phyloP scores from a whole-genome alignment of 2,888 invertebrate genomes.

The Ichneumoninae sp. region DNA sequence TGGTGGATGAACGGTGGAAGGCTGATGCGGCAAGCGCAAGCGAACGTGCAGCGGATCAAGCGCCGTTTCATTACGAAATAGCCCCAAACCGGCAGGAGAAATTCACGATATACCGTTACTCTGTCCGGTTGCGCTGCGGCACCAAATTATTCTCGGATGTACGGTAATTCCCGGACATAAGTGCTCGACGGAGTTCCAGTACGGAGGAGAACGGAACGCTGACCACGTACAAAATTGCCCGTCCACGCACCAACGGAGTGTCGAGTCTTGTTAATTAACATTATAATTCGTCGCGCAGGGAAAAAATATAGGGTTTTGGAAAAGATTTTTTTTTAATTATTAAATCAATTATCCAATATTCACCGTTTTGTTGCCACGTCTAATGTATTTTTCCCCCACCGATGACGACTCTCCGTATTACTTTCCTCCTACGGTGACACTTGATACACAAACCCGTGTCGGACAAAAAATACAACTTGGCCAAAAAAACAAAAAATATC shows the following conservation, averaged over 20 bases:
- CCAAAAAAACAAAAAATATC: no score
- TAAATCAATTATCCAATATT: no score
- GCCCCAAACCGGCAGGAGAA: conserved; percentile 30
- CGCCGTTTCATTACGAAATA: conserved; percentile 63
- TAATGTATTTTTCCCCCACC: no score
- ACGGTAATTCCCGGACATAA: conserved; percentile 55
- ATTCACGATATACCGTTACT: conserved; percentile 49
- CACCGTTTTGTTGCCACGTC: no score
- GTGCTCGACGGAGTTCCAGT: conserved; percentile 30
- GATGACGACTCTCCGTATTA: no score
- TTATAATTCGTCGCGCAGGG: no score
- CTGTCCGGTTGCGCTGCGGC: conserved; percentile 16
- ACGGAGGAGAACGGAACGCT: background rate
- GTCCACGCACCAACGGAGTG: background rate
- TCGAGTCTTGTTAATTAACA: background rate
- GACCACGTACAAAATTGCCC: background rate
- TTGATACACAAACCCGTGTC: no score
- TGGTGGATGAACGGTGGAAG: conserved; percentile 20
- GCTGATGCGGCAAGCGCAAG: conserved; percentile 8
- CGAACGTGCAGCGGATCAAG: conserved; percentile 47
- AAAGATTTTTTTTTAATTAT: no score
- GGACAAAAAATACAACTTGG: no score
- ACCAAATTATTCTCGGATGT: conserved; percentile 58
- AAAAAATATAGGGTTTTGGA: no score
- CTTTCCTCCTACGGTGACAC: no score